phyloP scores from a whole-genome alignment of 2,113 vertebrate genomes.

The Lasiurus borealis region DNA sequence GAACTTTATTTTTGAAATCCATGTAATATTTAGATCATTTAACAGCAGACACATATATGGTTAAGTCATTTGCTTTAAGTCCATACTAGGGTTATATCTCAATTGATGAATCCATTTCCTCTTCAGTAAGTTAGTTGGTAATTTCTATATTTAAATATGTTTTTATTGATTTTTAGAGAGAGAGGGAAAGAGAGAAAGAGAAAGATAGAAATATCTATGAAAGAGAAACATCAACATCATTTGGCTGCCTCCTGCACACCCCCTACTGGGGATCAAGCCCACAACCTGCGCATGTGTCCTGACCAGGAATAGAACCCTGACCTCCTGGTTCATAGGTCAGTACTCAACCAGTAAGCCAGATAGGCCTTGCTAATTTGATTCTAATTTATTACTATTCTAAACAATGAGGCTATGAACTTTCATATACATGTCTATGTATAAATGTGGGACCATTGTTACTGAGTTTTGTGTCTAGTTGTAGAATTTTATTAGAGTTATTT shows the following conservation, averaged over 20 bases:
- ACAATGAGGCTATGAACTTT: background rate
- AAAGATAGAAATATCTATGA: no score
- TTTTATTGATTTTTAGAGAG: no score
- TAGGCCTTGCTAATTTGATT: background rate
- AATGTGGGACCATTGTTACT: background rate
- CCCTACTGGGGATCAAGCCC: no score
- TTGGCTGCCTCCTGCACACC: no score
- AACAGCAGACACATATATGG: background rate
- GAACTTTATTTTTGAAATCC: slow-evolving; percentile 13
- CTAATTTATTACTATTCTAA: background rate
- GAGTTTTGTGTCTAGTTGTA: background rate
- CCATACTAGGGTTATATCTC: background rate
- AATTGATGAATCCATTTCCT: background rate
- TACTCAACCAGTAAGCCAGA: no score
- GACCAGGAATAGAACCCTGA: no score
- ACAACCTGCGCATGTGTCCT: no score
- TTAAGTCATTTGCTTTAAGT: slow-evolving; percentile 2
- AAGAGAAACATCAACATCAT: no score
- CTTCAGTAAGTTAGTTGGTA: background rate
- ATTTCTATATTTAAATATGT: background rate
- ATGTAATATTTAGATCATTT: background rate
- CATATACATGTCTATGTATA: background rate
- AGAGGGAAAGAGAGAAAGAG: no score
- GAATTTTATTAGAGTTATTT: background rate
- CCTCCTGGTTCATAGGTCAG: no score